Evolutionary conservation across 2,113 vertebrate species (phyloP).

Genomic region (Sminthopsis crassicaudata): DNA sequence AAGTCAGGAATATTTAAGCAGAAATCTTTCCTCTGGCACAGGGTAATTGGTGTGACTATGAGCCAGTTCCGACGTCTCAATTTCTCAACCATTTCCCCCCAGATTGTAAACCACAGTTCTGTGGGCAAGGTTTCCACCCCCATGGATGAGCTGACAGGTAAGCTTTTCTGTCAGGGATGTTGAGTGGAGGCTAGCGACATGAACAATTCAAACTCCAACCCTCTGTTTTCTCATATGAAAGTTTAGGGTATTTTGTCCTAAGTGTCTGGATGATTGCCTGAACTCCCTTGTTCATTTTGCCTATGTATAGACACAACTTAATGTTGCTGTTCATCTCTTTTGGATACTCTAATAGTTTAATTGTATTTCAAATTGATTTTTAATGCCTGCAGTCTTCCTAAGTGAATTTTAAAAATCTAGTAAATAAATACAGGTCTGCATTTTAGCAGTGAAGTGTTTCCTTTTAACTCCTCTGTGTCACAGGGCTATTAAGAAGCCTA

Average conservation of each 20-base stretch:
- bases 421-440: constrained; percentile 75
- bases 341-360: constrained; percentile 75
- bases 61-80: background rate
- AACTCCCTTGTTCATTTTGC: constrained; percentile 64
- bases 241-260: constrained; percentile 61
- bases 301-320: constrained; percentile 67
- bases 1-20: background rate
- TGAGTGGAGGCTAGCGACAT: constrained; percentile 1
- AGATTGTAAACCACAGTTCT: background rate
- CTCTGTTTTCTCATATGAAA: constrained; percentile 27
- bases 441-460: constrained; percentile 53
- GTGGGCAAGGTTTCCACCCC: background rate
- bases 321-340: constrained; percentile 71
- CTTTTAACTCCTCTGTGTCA: constrained; percentile 59
- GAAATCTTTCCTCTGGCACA: background rate
- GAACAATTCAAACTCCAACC: constrained; percentile 13
- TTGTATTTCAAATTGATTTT: constrained; percentile 77
- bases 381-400: constrained; percentile 70
- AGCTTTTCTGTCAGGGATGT: background rate
- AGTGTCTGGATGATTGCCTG: constrained; percentile 68
- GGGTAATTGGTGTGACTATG: background rate
- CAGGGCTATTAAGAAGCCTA: constrained; percentile 53
- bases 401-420: constrained; percentile 70
- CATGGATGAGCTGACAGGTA: background rate
- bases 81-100: background rate